Conservation (phyloP, 2,113 vertebrate species). For the Heterochromis multidens region DNA sequence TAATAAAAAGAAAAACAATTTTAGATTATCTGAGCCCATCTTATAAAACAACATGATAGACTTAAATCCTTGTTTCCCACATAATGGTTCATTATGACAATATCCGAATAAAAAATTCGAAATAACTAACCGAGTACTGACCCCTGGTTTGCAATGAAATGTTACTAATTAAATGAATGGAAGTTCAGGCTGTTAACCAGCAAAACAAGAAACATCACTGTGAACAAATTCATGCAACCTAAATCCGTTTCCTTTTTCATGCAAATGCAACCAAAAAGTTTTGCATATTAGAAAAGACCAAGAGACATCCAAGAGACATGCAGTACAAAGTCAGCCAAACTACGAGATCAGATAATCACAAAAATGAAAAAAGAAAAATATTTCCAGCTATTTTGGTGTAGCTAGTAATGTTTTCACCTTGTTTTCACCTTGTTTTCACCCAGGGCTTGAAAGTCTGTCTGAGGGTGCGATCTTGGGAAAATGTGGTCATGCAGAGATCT, state of each 20-base stretch:
- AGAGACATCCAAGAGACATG: neutral
- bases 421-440: neutral
- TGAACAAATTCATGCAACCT: neutral
- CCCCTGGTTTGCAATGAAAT: neutral
- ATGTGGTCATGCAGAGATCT: neutral
- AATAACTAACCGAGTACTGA: neutral
- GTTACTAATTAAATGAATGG: neutral
- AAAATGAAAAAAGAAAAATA: neutral
- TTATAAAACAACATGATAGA: neutral
- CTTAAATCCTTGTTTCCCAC: neutral
- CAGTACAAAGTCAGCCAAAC: neutral
- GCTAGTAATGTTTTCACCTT: neutral
- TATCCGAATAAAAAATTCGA: neutral
- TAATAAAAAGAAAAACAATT: neutral
- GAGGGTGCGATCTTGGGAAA: neutral
- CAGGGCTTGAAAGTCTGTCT: neutral
- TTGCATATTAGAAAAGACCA: neutral
- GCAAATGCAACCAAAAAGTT: neutral
- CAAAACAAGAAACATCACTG: neutral
- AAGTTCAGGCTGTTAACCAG: neutral
- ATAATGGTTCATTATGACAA: neutral
- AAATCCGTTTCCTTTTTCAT: rapidly evolving
- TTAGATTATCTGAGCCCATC: neutral
- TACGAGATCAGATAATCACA: neutral
- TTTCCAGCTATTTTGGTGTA: neutral